Base-by-base conservation (phyloP, 2,113 vertebrate genomes). In the Seriola dumerili region DNA sequence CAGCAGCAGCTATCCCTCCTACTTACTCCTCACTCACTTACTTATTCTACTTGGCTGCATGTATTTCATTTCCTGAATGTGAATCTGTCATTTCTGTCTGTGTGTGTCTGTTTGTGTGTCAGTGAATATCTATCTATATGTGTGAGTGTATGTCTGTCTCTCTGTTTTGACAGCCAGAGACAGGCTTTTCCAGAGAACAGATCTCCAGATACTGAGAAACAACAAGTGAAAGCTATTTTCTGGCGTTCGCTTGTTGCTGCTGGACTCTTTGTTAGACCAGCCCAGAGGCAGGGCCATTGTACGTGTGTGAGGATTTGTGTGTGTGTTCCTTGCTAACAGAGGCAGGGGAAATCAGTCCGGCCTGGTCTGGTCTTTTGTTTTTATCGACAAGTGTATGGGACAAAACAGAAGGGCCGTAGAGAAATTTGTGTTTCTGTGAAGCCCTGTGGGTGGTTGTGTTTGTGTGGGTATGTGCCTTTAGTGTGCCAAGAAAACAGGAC, bases 291-390 rank as follows among this genome's bases (percentile, higher is more conserved):
- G 75, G 75, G 50, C 61, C 70, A 77, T 84, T 89, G 84, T 88
- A 23, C 67, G 66, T 50, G 69, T 72, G 83, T 79, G 23, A 71
- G 59, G 72, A 59, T 65, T 29, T 72, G 57, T 59, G 64, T 38
- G 75, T 34, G 70, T 50, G 48, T 38, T 65, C 63, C 54, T 75
- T 80, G 70, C 44, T 57, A 83, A 86, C 76, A 84, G 88, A 84
- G 81, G 84, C 92, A 88, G 59, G 93, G 93, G 93, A 94, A 94
- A 94, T 94, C 92, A 94, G 65, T 84, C 72, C 8, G 52, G 87
- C 80, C 84, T 88, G 87, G 89, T 94, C 89, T 93, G 91, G 86
- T 93, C 92, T 90, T 93, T 94, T 93, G 92, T 94, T 92, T 93
- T 91, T 89, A 91, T 89, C 80, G 89, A 91, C 89, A 88, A 90